Conservation (phyloP, 2,113 vertebrate genomes). For the Shinisaurus crocodilurus region DNA sequence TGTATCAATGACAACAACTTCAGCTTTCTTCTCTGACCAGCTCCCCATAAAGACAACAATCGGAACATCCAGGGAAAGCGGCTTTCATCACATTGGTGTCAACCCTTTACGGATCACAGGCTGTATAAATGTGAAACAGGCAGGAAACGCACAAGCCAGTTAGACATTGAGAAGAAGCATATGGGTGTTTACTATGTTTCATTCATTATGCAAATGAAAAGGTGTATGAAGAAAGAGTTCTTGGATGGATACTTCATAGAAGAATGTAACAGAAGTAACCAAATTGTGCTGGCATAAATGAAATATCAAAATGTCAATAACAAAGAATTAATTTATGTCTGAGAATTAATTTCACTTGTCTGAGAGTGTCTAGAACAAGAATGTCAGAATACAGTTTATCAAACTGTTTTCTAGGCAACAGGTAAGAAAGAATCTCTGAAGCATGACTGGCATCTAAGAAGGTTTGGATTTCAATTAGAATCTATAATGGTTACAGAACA, state of each 20-base stretch:
- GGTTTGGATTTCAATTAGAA: not conserved
- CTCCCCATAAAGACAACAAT: slow-evolving; percentile 14
- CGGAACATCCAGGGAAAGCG: not conserved
- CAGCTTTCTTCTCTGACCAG: slow-evolving; percentile 45
- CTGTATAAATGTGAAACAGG: not conserved
- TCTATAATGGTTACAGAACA: not conserved
- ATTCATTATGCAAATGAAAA: slow-evolving; percentile 62
- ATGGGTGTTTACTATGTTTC: slow-evolving; percentile 20
- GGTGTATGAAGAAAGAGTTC: slow-evolving; percentile 43
- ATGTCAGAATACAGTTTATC: not conserved
- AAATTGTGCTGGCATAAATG: slow-evolving; percentile 63
- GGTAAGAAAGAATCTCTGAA: not conserved
- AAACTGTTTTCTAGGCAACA: slow-evolving; percentile 23
- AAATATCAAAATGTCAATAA: slow-evolving; percentile 65
- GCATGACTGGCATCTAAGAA: not conserved
- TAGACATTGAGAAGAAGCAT: not conserved
- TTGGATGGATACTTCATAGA: slow-evolving; percentile 16
- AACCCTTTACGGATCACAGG: not conserved
- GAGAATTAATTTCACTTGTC: slow-evolving; percentile 29
- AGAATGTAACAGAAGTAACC: slow-evolving; percentile 37
- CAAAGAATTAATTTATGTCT: slow-evolving; percentile 54
- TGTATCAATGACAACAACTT: slow-evolving; percentile 34
- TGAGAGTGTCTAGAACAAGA: slow-evolving; percentile 42
- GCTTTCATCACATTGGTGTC: slow-evolving; percentile 20
- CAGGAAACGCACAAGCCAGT: slow-evolving; percentile 26